Evolutionary conservation across 1,140 invertebrate genomes (phyloP), one percentile per base, ranked within the genome.

Genomic region (Mizuhopecten yessoensis): DNA sequence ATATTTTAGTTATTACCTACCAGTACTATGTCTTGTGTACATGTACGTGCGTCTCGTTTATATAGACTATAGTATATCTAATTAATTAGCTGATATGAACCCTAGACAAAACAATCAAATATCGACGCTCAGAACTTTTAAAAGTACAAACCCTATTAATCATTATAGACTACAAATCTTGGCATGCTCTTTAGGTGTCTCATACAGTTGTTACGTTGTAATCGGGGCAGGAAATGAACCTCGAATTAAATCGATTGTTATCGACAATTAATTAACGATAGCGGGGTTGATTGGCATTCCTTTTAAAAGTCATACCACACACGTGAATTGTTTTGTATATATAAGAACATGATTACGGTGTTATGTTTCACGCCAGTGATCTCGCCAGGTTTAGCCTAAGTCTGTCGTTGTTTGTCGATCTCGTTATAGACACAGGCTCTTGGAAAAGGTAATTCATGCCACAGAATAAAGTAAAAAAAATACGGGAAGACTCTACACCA

Each of bases 191-290:
- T 17, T 13, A 3, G 5, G 3, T 29, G 57, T n/a, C 57, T 75
- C 57, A 13, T 11, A 75, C 57, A 29, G 23, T 7, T 39, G n/a
- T n/a, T n/a, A n/a, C n/a, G n/a, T n/a, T 20, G 20, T 49, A 20
- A 5, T 5, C 45, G 45, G 45, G 3, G 20, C 1, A 29, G 11
- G 57, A n/a, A 75, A n/a, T 75, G 57, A 75, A 23, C 57, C 57
- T 0, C 23, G 11, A n/a, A 75, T 29, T 29, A 75, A n/a, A 29
- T 29, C 29, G 57, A 75, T 75, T 75, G 17, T 29, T 29, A 75
- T 75, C 57, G 29, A 75, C 9, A 75, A 75, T 75, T 29, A 75
- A 75, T 75, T n/a, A 75, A 29, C 57, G 57, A 75, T 75, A 75
- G 23, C 23, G 11, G 57, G 57, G 29, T 29, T 75, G 29, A 75